Base-by-base conservation (phyloP, 92 coral and sea anemone genomes). In the Diadumene lineata region DNA sequence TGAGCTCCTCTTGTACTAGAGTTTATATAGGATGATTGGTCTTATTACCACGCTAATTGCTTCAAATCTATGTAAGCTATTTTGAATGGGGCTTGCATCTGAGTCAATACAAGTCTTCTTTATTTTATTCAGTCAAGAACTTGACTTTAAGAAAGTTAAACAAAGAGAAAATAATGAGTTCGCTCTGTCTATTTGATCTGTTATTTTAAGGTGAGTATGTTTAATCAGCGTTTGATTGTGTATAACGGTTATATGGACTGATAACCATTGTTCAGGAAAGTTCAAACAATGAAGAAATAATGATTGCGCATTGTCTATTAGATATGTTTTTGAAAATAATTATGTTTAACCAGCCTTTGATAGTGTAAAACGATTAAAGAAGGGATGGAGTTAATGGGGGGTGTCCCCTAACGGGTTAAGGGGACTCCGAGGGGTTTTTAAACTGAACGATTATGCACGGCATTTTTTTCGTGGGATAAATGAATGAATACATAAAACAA, bases 41-140 rank as follows among this genome's bases (percentile, higher is more conserved):
- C 64, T 27, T 2, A 60, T 22, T 60, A 22, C 29, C 65, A 22
- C 7, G 29, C 21, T 28, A 62, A 62, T 62, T 27, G 68, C 31
- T 62, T 62, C 34, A 4, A 2, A 1, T 62, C 43, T 1, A 13
- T 26, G 43, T 62, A 62, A 62, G 31, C 43, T n/a, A 15, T 62
- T 62, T 15, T 62, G 19, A 62, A 62, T 28, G 31, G 68, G 43
- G 13, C 68, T 23, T 7, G 7, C 68, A 62, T 11, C 68, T 62
- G 68, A 3, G 17, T 22, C n/a, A 28, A 62, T 43, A 28, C 9
- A 26, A 43, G 61, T 55, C 11, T 58, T 62, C 16, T 29, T 62
- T 23, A 28, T 62, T 1, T 17, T 7, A 28, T 28, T 28, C 4
- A 62, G 28, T 62, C n/a, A 62, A 28, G n/a, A 26, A 29, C 38